Conservation (phyloP, 2,888 invertebrate genomes). For the Thera obeliscata region DNA sequence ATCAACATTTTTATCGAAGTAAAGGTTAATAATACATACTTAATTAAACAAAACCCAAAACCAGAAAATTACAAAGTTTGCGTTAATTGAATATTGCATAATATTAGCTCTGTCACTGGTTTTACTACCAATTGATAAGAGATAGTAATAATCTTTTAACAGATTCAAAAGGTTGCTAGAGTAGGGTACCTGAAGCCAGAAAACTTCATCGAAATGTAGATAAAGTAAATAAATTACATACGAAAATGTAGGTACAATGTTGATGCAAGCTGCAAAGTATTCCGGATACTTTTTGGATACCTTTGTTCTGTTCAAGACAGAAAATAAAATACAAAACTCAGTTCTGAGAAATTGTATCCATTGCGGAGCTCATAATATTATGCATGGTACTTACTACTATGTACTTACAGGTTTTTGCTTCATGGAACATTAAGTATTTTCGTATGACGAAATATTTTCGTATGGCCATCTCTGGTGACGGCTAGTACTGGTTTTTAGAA, state of each 20-base stretch:
- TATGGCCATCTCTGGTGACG: too few relatives aligned
- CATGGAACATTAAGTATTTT: too few relatives aligned
- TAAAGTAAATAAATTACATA: slow-evolving; percentile 4
- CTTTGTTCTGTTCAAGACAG: not conserved
- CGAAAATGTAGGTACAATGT: slow-evolving; percentile 10
- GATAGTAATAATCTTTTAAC: too few relatives aligned
- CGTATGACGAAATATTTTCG: too few relatives aligned
- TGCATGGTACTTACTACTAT: not conserved
- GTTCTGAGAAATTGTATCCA: not conserved
- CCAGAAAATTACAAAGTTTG: too few relatives aligned
- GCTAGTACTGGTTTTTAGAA: too few relatives aligned
- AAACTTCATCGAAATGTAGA: not conserved
- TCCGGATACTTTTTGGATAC: not conserved
- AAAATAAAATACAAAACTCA: slow-evolving; percentile 1
- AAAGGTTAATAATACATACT: not conserved
- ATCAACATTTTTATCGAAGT: slow-evolving; percentile 1
- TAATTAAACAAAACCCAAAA: not conserved
- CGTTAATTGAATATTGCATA: too few relatives aligned
- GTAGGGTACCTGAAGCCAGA: too few relatives aligned
- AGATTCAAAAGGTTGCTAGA: too few relatives aligned
- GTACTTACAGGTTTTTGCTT: too few relatives aligned
- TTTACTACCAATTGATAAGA: too few relatives aligned
- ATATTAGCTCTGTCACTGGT: too few relatives aligned
- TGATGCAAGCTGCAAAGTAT: not conserved
- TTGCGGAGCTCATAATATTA: not conserved